Base-by-base conservation (phyloP, 2,888 invertebrate genomes). In the Andrena trimmerana region DNA sequence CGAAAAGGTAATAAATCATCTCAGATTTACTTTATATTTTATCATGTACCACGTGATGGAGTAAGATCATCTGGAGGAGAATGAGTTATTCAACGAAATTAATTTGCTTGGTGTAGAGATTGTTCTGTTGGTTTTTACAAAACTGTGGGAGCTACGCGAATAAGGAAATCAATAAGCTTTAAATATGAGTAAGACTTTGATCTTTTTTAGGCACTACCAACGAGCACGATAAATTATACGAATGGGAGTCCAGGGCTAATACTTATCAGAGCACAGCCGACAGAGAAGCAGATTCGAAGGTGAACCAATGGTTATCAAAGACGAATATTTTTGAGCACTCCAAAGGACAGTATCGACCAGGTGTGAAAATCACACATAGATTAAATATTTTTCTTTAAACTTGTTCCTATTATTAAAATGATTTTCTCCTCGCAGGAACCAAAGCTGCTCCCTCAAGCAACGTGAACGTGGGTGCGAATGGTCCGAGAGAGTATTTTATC, bases 401-500 rank as follows among this genome's bases (percentile, higher is more conserved):
- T 10, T 27, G 1, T 10, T 72, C 8, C 13, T 10, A 33, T 4
- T 7, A 16, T n/a, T 33, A 8, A 0, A 66, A 16, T 6, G 7
- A 2, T 48, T 27, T 8, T 13, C 6, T 24, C 24, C 7, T 62
- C n/a, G 8, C 36, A 88, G 88, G 68, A 8, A 29, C 16, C 24
- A 79, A 36, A 5, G 52, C 74, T 6, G 0, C 7, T 13, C 85
- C 79, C 60, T 88, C 82, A 31, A 73, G 57, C 57, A 87, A 89
- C 48, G 81, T 91, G 63, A 86, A 91, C 70, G 89, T 89, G 6
- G 89, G 89, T 59, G 24, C 77, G 33, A 90, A 91, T 78, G 90
- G 88, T 0, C 88, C 86, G 10, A 83, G 69, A 16, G 91, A 90
- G 16, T 90, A 92, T 70, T 89, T 87, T 42, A 89, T 91, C 16